Conservation (phyloP, 2,113 vertebrate species). For the Esox niger region DNA sequence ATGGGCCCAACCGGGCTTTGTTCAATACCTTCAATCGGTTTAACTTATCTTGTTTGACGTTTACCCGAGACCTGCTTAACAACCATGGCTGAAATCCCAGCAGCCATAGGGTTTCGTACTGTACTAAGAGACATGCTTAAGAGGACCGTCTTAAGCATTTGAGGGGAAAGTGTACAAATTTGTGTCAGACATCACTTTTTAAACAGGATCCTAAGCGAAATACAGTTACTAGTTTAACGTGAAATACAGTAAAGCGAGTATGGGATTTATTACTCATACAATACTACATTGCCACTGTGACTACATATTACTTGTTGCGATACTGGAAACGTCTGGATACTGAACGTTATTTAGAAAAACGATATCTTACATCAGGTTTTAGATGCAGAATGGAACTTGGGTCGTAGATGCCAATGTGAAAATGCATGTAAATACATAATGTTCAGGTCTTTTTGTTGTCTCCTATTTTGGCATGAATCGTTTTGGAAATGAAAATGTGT, state of each 20-base stretch:
- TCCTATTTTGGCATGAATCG: slow-evolving; percentile 47
- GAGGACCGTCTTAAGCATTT: slow-evolving; percentile 40
- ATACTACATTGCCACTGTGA: slow-evolving; percentile 45
- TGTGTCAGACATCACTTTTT: slow-evolving; percentile 48
- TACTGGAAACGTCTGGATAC: slow-evolving; percentile 46
- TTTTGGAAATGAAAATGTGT: slow-evolving; percentile 48
- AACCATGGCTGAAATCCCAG: no score
- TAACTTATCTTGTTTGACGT: not conserved
- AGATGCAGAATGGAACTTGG: slow-evolving; percentile 37
- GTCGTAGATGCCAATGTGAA: slow-evolving; percentile 35
- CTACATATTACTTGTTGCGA: slow-evolving; percentile 35
- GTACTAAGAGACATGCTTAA: slow-evolving; percentile 42
- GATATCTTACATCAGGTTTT: slow-evolving; percentile 40
- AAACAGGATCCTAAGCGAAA: slow-evolving; percentile 50
- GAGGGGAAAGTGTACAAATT: slow-evolving; percentile 20
- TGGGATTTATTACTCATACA: not conserved
- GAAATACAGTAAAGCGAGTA: not conserved
- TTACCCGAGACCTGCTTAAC: no score
- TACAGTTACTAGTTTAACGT: slow-evolving; percentile 24
- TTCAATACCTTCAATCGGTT: slow-evolving; percentile 12
- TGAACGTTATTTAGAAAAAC: slow-evolving; percentile 8
- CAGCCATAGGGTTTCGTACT: no score
- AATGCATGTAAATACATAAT: slow-evolving; percentile 53
- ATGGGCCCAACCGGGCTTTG: not conserved
- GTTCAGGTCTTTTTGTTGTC: slow-evolving; percentile 17